Evolutionary conservation across 30 jellyfish, hydroid and myxozoan genomes (phyloP).

Genomic region (Hydra vulgaris): DNA sequence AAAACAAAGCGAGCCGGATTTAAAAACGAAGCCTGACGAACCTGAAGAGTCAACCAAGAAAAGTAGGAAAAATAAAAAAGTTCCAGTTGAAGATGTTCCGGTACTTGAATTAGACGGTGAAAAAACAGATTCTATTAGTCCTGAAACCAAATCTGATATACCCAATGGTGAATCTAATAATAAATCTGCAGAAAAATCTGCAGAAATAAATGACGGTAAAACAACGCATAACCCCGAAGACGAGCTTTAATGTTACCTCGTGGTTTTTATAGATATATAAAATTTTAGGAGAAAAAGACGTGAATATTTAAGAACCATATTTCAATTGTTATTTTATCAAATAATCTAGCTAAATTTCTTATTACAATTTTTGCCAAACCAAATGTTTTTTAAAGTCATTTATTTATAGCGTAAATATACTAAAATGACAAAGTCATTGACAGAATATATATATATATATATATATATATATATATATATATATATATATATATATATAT

Average conservation of each 20-base stretch:
- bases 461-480: too few relatives aligned
- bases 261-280: background rate
- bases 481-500: too few relatives aligned
- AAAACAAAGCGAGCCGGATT: background rate
- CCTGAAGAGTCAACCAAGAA: background rate
- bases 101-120: background rate
- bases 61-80: background rate
- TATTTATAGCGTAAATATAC: too few relatives aligned
- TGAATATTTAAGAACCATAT: background rate
- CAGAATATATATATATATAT: too few relatives aligned
- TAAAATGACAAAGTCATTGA: too few relatives aligned
- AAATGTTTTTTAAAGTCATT: too few relatives aligned
- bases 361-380: too few relatives aligned
- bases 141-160: background rate
- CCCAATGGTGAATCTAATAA: too few relatives aligned
- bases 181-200: background rate
- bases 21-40: background rate
- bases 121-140: background rate
- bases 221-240: background rate
- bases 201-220: background rate
- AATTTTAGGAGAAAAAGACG: background rate
- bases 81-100: background rate
- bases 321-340: background rate
- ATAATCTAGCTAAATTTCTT: background rate
- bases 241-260: background rate